Conservation (phyloP, 1,140 invertebrate species). For the Achroia grisella region DNA sequence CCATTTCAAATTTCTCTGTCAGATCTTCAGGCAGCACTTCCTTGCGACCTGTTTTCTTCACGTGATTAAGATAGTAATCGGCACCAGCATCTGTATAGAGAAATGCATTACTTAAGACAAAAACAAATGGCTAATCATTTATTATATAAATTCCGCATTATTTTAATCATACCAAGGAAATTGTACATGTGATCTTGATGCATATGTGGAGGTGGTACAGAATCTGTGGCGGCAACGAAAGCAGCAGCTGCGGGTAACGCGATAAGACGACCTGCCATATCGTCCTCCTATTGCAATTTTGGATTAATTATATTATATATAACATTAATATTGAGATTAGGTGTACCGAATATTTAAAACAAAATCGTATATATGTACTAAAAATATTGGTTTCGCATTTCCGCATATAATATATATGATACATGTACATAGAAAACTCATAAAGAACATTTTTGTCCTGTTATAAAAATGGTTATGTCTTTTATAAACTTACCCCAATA, state of each 20-base stretch:
- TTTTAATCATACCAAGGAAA: slow-evolving; percentile 31
- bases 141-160: background rate
- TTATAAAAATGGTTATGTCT: too few species aligned
- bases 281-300: slow-evolving; percentile 31
- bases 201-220: slow-evolving; percentile 52
- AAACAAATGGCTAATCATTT: background rate
- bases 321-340: too few species aligned
- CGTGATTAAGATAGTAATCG: slow-evolving; percentile 52
- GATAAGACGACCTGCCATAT: slow-evolving; percentile 41
- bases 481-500: slow-evolving; percentile 36
- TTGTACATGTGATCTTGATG: slow-evolving; percentile 60
- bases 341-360: too few species aligned
- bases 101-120: background rate
- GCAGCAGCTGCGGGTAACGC: slow-evolving; percentile 44
- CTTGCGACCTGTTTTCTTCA: slow-evolving; percentile 51
- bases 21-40: slow-evolving; percentile 42
- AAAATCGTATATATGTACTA: too few species aligned
- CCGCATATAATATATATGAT: too few species aligned
- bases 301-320: too few species aligned
- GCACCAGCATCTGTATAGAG: slow-evolving; percentile 39
- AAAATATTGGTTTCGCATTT: too few species aligned
- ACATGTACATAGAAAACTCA: too few species aligned
- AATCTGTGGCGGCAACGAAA: slow-evolving; percentile 35
- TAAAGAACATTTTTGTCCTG: too few species aligned
- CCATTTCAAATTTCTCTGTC: slow-evolving; percentile 60